Conservation (phyloP, 2,888 invertebrate genomes). For the Automeris io region DNA sequence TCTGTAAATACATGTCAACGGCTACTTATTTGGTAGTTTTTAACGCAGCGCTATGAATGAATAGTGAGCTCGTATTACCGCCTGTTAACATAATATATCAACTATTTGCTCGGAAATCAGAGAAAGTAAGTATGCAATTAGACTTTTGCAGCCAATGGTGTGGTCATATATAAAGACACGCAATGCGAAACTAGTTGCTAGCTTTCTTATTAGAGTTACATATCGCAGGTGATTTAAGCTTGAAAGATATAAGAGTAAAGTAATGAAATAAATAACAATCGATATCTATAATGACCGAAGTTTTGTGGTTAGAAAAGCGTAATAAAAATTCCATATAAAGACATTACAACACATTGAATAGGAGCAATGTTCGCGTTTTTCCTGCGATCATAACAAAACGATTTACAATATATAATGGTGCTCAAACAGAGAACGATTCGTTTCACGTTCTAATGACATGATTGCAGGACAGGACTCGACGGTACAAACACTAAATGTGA, state of each 20-base stretch:
- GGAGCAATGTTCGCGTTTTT: conserved; percentile 13
- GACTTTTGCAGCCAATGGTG: conserved; percentile 32
- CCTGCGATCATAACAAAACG: conserved; percentile 16
- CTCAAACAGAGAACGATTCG: conserved; percentile 20
- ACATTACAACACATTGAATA: conserved; percentile 21
- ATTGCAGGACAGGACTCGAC: conserved; percentile 16
- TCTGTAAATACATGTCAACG: conserved; percentile 3
- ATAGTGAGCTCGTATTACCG: conserved; percentile 5
- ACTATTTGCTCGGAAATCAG: conserved; percentile 27
- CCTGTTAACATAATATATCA: conserved; percentile 27
- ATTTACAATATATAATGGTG: conserved; percentile 16
- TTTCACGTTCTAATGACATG: conserved; percentile 26
- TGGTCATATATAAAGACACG: conserved; percentile 32
- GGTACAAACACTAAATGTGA: conserved; percentile 8
- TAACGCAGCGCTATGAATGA: neutral
- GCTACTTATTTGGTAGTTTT: neutral
- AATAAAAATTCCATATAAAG: conserved; percentile 28
- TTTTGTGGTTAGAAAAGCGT: conserved; percentile 45
- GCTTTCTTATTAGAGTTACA: conserved; percentile 34
- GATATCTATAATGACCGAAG: conserved; percentile 13
- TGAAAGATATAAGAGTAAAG: conserved; percentile 18
- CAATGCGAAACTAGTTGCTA: conserved; percentile 29
- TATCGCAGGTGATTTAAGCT: conserved; percentile 23
- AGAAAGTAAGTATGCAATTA: conserved; percentile 55
- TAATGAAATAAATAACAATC: conserved; percentile 17